phyloP scores from a whole-genome alignment of 2,113 vertebrate species.

The Dipodomys stephensi region DNA sequence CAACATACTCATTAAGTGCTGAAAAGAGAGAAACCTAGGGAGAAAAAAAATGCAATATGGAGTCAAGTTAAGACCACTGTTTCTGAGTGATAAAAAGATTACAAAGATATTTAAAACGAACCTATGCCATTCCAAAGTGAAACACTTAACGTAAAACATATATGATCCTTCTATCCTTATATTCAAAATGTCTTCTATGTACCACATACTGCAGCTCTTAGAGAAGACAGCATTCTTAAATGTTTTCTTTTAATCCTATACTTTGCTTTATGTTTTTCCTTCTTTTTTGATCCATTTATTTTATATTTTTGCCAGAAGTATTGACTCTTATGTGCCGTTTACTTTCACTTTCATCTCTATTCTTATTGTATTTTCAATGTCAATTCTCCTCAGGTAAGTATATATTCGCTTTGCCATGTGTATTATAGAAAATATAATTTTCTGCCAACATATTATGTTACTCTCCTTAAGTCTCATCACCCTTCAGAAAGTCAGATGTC shows the following conservation, averaged over 20 bases:
- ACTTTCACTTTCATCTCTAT: background rate
- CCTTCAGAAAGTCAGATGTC: background rate
- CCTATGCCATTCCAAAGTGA: background rate
- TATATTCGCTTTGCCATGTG: background rate
- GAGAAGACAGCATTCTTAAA: background rate
- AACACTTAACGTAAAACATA: background rate
- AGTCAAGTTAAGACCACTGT: background rate
- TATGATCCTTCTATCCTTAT: background rate
- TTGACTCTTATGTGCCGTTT: background rate
- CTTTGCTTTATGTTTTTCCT: constrained; percentile 18
- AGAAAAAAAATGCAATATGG: background rate
- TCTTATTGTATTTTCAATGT: background rate
- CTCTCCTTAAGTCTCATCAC: background rate
- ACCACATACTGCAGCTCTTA: background rate
- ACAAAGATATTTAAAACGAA: background rate
- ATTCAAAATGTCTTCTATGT: background rate
- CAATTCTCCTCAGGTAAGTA: background rate
- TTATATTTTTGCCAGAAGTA: background rate
- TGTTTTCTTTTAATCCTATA: background rate
- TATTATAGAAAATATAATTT: background rate
- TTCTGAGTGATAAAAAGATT: background rate
- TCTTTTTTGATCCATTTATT: background rate
- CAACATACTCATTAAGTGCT: constrained; percentile 60
- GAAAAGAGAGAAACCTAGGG: constrained; percentile 37
- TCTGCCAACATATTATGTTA: background rate